Base-by-base conservation (phyloP, 2,888 invertebrate species). In the Erynnis tages region DNA sequence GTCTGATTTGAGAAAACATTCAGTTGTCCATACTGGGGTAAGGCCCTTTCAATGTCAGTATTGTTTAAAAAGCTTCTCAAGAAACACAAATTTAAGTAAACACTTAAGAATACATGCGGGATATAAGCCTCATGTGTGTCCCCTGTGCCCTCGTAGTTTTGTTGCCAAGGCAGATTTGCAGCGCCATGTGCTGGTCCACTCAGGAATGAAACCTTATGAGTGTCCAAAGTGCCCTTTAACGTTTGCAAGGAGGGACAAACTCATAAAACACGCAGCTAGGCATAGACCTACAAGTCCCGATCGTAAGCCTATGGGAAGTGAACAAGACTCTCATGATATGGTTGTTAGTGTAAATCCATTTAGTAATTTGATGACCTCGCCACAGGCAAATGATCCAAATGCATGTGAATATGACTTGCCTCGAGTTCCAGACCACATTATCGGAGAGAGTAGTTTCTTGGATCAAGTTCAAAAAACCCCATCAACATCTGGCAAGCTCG, bases 41-140 rank as follows among this genome's bases (percentile, higher is more conserved):
- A 91, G 94, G 58, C 94, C 94, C 0, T 94, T 92, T 71, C 93
- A 93, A 16, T 95, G 94, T 70, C 91, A 91, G 17, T 92, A 93
- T 59, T 95, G 94, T 67, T 88, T 91, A 25, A 95, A 95, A 75
- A 93, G 93, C 50, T 95, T 95, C 70, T 94, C 94, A 2, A 86
- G 94, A 16, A 94, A 94, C 62, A 94, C 94, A n/a, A 94, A 94
- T 76, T 82, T 94, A 30, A 94, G 94, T 52, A 94, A 94, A 71
- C 94, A 94, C 71, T 90, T 94, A 67, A 90, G 94, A 49, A 94
- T 94, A 37, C 94, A 94, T 76, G 92, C 92, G 25, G 93, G 93
- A 0, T 91, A 92, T 13, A 94, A 93, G 63, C 94, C 94, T 0
- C 93, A 93, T 73, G 93, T 93, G 0, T 94, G 94, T 66, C 92